Evolutionary conservation across 2,113 vertebrate genomes (phyloP), one percentile per base, ranked within the genome.

Genomic region (Poicephalus gulielmi): DNA sequence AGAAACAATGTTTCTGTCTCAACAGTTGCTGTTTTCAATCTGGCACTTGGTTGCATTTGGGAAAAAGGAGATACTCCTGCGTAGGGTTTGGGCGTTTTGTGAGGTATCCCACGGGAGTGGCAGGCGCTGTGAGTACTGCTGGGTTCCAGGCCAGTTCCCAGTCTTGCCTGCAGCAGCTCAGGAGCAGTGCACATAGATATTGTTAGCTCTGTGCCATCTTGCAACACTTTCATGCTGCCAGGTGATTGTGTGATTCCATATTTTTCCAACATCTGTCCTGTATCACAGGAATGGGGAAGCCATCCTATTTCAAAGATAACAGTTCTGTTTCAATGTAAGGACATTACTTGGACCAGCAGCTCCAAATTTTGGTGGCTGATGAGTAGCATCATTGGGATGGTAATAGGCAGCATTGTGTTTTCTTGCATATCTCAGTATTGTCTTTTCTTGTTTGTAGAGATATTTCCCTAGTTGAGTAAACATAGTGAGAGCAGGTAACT

Each of bases 161-260:
- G 41, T 64, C 23, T n/a, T 1, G 2, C 49, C 25, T 19, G 16
- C 20, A 27, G 49, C 50, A 80, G 10, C 43, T 64, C 14, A 3
- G 73, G 19, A 13, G 14, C 12, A 20, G 20, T 4, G 6, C 15
- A 2, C 2, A 0, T 8, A 2, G 37, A 0, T 30, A 0, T 2
- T 20, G 7, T 7, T 52, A 46, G 37, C 70, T 30, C 63, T 59
- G 28, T 41, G 52, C 69, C 35, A 1, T 33, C 20, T 30, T 66
- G 37, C 43, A 52, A 57, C 41, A 10, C 37, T 52, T 50, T 11
- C 2, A 0, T 43, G 44, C 30, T 8, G 23, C 31, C 9, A 2
- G 6, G 10, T 17, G 68, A n/a, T 22, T 17, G 14, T 9, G 0
- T 1, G 8, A 27, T 13, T 52, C 27, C 53, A 57, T 4, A 2